Evolutionary conservation across 2,113 vertebrate genomes (phyloP), one percentile per base, ranked within the genome.

Genomic region (Aleadryas rufinucha): DNA sequence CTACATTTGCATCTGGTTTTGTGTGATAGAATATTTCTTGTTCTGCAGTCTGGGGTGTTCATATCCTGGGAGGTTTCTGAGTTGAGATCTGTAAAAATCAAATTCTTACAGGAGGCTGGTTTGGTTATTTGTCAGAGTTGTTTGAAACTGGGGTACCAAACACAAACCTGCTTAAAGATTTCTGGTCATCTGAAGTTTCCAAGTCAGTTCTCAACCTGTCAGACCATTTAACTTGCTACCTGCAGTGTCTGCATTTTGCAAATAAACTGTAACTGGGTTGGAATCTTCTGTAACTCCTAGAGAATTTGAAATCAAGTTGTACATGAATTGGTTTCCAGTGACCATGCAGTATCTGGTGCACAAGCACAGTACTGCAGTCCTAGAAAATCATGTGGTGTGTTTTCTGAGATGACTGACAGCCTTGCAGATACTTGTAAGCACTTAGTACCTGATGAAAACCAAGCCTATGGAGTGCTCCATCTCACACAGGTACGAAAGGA

Each of bases 401-500:
- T 74, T 70, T 59, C 41, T 35, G 72, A 56, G 53, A 9, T 82
- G 78, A 82, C 30, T 89, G 74, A 37, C 61, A 47, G n/a, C 83
- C 19, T 26, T 31, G 20, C 27, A 87, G 60, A 7, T 72, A 65
- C 72, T 84, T 70, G 30, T 8, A 39, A 88, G 65, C 56, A 90
- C 93, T 92, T 76, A 84, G 54, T 44, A 84, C 35, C 70, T 89
- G 57, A 80, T 89, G 89, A 93, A 90, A 93, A 83, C 37, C 50
- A 42, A 87, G 33, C 23, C n/a, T 54, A 10, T n/a, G 68, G 59
- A 42, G 16, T 16, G 8, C 26, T 79, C 42, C 35, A 20, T 85
- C 66, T 80, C 30, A 66, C 37, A 22, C n/a, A 84, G 87, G 60
- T 93, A 78, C 23, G 76, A 84, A 95, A 93, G 59, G 44, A 79